A percentile compares a stretch with the other conserved stretches of the same genome.
phyloP scores from a whole-genome alignment of 1,140 invertebrate genomes.

The Pantala flavescens region DNA sequence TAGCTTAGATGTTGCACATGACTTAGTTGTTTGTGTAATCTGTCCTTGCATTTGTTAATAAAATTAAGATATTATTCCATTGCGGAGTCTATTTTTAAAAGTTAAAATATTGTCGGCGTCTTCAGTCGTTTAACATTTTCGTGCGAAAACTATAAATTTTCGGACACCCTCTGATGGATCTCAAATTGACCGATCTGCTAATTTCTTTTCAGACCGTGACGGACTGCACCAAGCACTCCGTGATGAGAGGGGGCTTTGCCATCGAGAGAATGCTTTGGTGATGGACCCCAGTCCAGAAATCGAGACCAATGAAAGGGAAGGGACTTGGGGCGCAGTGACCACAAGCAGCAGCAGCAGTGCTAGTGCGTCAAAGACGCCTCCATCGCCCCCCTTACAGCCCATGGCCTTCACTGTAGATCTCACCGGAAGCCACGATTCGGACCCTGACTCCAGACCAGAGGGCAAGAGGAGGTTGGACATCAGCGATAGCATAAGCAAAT shows the following conservation, averaged over 20 bases:
- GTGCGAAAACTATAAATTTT: no score
- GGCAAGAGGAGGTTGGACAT: constrained; percentile 29
- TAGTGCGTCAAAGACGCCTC: neutral
- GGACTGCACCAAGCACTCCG: neutral
- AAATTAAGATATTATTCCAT: no score
- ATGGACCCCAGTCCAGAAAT: neutral
- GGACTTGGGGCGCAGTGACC: neutral
- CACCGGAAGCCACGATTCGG: constrained; percentile 26
- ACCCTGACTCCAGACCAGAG: neutral
- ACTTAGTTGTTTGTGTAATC: no score
- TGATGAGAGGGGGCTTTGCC: neutral
- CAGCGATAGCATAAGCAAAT: constrained; percentile 36
- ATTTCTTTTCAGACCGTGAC: neutral
- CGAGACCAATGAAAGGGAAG: neutral
- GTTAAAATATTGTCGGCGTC: no score
- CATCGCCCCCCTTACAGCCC: constrained; percentile 19
- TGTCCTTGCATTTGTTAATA: no score
- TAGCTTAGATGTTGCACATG: no score
- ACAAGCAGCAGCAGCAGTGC: constrained; percentile 10
- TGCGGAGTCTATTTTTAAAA: no score
- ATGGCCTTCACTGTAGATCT: constrained; percentile 41
- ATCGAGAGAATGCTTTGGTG: neutral
- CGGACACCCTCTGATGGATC: no score
- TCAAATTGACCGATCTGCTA: no score
- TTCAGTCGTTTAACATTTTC: no score